Conservation (phyloP, 2,888 invertebrate species). For the Rotaria sp. region DNA sequence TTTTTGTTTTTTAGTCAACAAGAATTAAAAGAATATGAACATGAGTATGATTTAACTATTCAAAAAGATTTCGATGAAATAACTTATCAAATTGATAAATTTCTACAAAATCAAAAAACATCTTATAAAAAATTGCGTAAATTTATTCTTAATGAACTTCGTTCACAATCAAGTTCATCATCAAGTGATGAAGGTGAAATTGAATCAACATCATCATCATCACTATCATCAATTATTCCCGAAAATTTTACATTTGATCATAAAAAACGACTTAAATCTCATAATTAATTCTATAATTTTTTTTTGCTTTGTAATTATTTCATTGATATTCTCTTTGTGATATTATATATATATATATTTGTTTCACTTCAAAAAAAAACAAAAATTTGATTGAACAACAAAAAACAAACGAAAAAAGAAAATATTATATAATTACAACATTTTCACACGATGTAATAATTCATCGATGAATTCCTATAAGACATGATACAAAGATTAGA, state of each 20-base stretch:
- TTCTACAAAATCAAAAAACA: background rate
- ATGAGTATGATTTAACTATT: background rate
- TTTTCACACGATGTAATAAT: slow-evolving; percentile 34
- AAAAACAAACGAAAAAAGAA: background rate
- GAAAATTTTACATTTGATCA: background rate
- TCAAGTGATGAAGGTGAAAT: background rate
- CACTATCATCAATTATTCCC: background rate
- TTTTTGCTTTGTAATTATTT: background rate
- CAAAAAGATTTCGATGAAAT: background rate
- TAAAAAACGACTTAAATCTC: background rate
- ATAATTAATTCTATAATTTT: background rate
- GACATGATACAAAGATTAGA: background rate
- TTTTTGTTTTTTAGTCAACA: background rate
- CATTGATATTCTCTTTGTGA: background rate
- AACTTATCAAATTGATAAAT: background rate
- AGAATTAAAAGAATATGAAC: background rate
- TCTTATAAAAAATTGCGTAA: background rate
- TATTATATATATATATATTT: background rate
- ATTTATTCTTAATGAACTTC: background rate
- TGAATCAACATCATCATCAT: background rate
- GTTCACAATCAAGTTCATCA: background rate
- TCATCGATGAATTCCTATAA: slow-evolving; percentile 40
- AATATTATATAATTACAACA: slow-evolving; percentile 33
- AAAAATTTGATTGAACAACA: background rate
- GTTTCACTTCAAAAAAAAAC: background rate